Evolutionary conservation across 2,888 invertebrate genomes (phyloP).

Genomic region (Elegia similella): DNA sequence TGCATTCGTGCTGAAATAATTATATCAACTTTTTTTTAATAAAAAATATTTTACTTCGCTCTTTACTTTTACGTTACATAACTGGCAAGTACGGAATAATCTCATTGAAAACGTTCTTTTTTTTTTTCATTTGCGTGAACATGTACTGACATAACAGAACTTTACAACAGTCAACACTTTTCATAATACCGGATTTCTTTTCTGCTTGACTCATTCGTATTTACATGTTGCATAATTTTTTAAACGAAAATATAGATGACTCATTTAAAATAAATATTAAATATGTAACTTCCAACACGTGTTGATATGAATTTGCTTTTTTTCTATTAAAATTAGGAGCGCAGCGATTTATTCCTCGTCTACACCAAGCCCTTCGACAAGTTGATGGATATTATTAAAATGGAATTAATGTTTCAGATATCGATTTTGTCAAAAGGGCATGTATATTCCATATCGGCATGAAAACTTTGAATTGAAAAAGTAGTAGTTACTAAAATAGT

Average conservation of each 20-base stretch:
- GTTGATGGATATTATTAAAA: too few species aligned
- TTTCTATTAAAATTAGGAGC: too few species aligned
- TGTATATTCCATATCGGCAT: too few species aligned
- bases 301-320: too few species aligned
- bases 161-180: slow-evolving; percentile 5
- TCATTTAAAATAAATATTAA: neutral
- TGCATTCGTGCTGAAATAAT: neutral
- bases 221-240: slow-evolving; percentile 7
- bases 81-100: neutral
- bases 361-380: too few species aligned
- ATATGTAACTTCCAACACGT: too few species aligned
- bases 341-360: too few species aligned
- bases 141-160: slow-evolving; percentile 1
- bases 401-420: too few species aligned
- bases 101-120: neutral
- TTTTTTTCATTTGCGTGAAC: neutral
- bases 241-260: neutral
- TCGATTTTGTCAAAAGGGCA: too few species aligned
- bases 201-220: slow-evolving; percentile 2
- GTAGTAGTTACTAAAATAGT: too few species aligned
- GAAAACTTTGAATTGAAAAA: too few species aligned
- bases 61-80: neutral
- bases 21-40: neutral
- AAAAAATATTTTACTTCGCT: neutral
- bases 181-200: slow-evolving; percentile 9